Base-by-base conservation (phyloP, 2,113 vertebrate species). In the Zingel zingel region DNA sequence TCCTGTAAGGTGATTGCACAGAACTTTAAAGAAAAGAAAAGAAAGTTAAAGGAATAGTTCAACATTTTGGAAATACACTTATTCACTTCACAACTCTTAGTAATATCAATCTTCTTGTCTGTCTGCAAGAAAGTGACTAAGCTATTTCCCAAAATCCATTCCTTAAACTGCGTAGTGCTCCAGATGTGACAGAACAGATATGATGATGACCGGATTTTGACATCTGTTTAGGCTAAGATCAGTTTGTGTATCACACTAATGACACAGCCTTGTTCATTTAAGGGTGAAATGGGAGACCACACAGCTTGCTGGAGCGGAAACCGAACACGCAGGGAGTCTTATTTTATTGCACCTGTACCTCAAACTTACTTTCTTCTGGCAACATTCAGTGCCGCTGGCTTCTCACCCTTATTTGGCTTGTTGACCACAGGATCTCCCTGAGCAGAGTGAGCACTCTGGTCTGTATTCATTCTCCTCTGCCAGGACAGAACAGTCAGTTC, bases 221-320 rank as follows among this genome's bases (percentile, higher is more conserved):
- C 18, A 18, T 64, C 10, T 57, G 50, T 66, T 23, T 5, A 25
- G 12, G 3, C 33, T 15, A 18, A 53, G 33, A 30, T 79, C 47
- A 79, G 62, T 72, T 86, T 74, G 70, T 75, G 65, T 67, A 54
- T 70, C 48, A 81, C 59, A 23, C 56, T 88, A 86, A 77, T 82
- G 70, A 63, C 53, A 45, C 23, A 19, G 71, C 59, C 71, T 83
- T 76, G 56, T 74, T 86, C 25, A 86, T 65, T 86, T 16, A 21
- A 79, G 84, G 76, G 62, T 84, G 87, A 94, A 92, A 92, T 18
- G 16, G 13, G 76, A 87, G 84, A 87, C 54, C 62, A 56, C 70
- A 67, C 66, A 79, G 73, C 82, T 61, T 43, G 59, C 48, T n/a
- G 76, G 74, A 70, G 73, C 33, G 6, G 78, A 82, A 88, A 84